phyloP scores from a whole-genome alignment of 2,888 invertebrate species.

The Platerodrilus igneus region DNA sequence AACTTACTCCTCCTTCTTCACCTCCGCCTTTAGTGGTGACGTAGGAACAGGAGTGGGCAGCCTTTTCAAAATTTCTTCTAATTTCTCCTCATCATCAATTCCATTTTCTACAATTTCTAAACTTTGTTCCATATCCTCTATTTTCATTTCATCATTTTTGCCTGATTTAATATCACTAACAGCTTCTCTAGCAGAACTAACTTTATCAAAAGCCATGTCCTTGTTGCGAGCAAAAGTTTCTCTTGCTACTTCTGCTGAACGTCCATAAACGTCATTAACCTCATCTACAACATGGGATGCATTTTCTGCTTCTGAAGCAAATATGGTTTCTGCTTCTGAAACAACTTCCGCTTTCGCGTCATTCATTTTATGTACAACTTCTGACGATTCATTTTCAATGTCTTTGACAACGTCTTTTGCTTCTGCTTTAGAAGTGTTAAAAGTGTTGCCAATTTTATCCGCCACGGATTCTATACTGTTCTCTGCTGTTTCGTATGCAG shows the following conservation, averaged over 20 bases:
- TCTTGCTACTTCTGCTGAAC: constrained; percentile 29
- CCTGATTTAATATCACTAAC: constrained; percentile 28
- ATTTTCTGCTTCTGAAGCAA: constrained; percentile 37
- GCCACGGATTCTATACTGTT: constrained; percentile 39
- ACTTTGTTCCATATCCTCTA: constrained; percentile 21
- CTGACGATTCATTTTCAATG: constrained; percentile 33
- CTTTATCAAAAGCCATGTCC: constrained; percentile 18
- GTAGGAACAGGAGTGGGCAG: constrained; percentile 20
- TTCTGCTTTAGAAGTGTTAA: constrained; percentile 35
- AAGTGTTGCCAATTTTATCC: constrained; percentile 41
- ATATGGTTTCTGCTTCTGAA: constrained; percentile 42
- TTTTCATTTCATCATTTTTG: constrained; percentile 24
- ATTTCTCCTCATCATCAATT: constrained; percentile 26
- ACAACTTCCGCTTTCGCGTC: constrained; percentile 38
- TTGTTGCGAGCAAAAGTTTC: constrained; percentile 9
- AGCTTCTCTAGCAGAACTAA: constrained; percentile 17
- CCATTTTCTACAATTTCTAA: constrained; percentile 35
- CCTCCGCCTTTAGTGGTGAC: constrained; percentile 29
- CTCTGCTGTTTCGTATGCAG: constrained; percentile 40
- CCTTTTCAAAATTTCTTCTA: constrained; percentile 12
- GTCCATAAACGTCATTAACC: background rate
- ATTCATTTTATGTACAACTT: constrained; percentile 31
- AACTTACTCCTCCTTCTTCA: constrained; percentile 43
- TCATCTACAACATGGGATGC: constrained; percentile 1
- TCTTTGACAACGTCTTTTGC: constrained; percentile 29